Evolutionary conservation across 2,888 invertebrate species (phyloP).

Genomic region (Erynnis tages): DNA sequence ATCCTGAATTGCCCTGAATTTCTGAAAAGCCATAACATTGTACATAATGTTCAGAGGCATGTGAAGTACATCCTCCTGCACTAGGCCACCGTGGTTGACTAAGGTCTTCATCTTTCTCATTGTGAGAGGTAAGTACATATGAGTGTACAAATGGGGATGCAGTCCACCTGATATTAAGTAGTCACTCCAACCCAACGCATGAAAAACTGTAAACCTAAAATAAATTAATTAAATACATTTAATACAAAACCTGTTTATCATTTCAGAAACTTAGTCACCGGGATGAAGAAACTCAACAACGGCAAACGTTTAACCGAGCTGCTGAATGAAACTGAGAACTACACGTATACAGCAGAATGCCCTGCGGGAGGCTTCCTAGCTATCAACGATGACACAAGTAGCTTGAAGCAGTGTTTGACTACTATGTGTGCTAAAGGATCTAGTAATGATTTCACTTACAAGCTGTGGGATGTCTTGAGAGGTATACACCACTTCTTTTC

Average conservation of each 20-base stretch:
- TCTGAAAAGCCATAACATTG: too few species aligned
- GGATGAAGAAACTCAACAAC: constrained; percentile 52
- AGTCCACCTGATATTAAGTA: too few species aligned
- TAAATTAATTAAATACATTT: neutral
- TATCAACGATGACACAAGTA: constrained; percentile 62
- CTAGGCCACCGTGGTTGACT: too few species aligned
- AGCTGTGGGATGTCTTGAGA: constrained; percentile 73
- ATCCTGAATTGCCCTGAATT: too few species aligned
- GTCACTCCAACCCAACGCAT: too few species aligned
- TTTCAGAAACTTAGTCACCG: constrained; percentile 51
- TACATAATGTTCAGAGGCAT: too few species aligned
- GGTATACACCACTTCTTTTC: constrained; percentile 43
- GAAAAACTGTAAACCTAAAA: too few species aligned
- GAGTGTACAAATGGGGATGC: too few species aligned
- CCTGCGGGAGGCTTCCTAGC: constrained; percentile 68
- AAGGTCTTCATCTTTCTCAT: too few species aligned
- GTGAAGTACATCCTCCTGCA: too few species aligned
- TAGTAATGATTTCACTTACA: constrained; percentile 75
- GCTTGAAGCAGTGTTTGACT: constrained; percentile 55
- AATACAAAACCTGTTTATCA: neutral
- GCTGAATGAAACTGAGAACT: constrained; percentile 67
- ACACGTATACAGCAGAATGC: constrained; percentile 68
- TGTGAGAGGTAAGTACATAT: too few species aligned
- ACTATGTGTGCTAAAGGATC: constrained; percentile 57
- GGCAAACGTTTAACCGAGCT: constrained; percentile 56